Evolutionary conservation across 2,113 vertebrate species (phyloP).

Genomic region (Oncorhynchus masou): DNA sequence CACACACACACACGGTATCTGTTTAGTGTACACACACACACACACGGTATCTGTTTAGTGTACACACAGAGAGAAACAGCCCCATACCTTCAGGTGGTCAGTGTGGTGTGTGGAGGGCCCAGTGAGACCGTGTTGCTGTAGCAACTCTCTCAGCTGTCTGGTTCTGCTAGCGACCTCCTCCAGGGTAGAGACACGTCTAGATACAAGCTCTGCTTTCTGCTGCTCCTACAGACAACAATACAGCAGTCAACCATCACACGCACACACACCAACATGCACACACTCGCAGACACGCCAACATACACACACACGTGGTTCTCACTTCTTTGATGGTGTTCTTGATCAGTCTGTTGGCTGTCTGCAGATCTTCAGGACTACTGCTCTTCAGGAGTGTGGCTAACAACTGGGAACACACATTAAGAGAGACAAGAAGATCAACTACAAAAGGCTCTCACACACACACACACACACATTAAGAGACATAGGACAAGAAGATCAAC

Average conservation of each 20-base stretch:
- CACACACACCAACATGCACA: not conserved
- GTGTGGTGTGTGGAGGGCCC: slow-evolving; percentile 39
- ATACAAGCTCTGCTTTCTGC: slow-evolving; percentile 79
- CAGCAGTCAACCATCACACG: not conserved
- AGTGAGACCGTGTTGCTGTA: slow-evolving; percentile 53
- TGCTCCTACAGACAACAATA: slow-evolving; percentile 75
- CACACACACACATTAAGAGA: not conserved
- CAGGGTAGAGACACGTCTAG: slow-evolving; percentile 70
- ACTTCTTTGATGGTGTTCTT: slow-evolving; percentile 86
- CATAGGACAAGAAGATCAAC: not conserved
- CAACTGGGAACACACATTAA: slow-evolving; percentile 32
- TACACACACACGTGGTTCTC: slow-evolving; percentile 8
- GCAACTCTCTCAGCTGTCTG: slow-evolving; percentile 69
- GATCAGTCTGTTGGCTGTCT: slow-evolving; percentile 87
- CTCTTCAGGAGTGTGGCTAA: slow-evolving; percentile 84
- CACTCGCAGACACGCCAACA: not conserved
- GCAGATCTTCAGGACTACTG: slow-evolving; percentile 80
- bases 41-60: slow-evolving; percentile 26
- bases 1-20: not conserved
- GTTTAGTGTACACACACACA: not conserved
- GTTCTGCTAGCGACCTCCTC: slow-evolving; percentile 78
- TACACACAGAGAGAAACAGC: not conserved
- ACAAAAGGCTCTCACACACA: not conserved
- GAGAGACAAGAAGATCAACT: not conserved
- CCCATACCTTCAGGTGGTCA: slow-evolving; percentile 60